A percentile compares a stretch with the other conserved stretches of the same genome.
phyloP scores from a whole-genome alignment of 2,797 vertebrate genomes.

The Ataeniobius toweri region DNA sequence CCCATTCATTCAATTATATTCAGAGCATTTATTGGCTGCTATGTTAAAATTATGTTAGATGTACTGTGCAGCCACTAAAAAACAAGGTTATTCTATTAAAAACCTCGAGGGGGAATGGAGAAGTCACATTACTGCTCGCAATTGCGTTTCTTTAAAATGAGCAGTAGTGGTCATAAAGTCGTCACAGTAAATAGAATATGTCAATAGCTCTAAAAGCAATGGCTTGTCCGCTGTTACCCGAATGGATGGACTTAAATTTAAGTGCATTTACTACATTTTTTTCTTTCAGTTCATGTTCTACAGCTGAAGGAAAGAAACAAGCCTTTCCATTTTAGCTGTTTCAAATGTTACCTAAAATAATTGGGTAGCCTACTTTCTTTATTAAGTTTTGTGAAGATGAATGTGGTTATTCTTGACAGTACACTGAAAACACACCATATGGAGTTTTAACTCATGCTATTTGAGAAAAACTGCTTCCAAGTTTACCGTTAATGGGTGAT shows the following conservation, averaged over 20 bases:
- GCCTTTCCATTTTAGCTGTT: slow-evolving; percentile 56
- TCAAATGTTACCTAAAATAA: background rate
- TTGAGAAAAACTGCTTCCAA: background rate
- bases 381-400: background rate
- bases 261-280: slow-evolving; percentile 66
- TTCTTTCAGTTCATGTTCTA: slow-evolving; percentile 52
- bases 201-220: slow-evolving; percentile 68
- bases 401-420: background rate
- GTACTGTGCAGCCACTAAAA: slow-evolving; percentile 53
- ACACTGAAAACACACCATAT: no score
- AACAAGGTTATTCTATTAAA: slow-evolving; percentile 68
- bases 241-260: slow-evolving; percentile 68
- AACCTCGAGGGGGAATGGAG: slow-evolving; percentile 58
- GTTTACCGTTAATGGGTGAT: background rate
- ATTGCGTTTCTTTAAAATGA: slow-evolving; percentile 60
- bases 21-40: slow-evolving; percentile 45
- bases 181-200: slow-evolving; percentile 70
- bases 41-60: slow-evolving; percentile 56
- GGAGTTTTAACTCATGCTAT: background rate
- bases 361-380: background rate
- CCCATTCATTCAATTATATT: slow-evolving; percentile 59
- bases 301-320: slow-evolving; percentile 65
- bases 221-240: slow-evolving; percentile 48
- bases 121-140: slow-evolving; percentile 64
- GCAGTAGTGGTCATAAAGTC: slow-evolving; percentile 70